These are phyloP conservation scores for Selenia dentaria DNA, from an alignment of 2,888 invertebrate species.

Conservation along the genomic window DNA sequence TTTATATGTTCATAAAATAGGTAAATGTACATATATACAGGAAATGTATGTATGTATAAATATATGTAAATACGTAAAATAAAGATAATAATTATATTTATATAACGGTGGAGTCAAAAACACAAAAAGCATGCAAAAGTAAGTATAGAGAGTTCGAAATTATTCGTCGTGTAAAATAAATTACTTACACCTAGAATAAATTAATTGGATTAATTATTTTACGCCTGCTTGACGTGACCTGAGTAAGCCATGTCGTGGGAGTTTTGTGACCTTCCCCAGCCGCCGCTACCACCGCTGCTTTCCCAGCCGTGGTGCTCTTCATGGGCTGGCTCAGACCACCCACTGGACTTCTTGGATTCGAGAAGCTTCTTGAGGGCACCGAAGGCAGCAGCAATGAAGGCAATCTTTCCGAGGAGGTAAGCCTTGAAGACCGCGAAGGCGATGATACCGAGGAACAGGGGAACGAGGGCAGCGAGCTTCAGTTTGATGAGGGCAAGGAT, in stretches of 20 bases:
- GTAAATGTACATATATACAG: too few relatives aligned
- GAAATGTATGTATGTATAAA: too few relatives aligned
- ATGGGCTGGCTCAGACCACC: constrained; percentile 88
- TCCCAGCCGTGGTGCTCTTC: constrained; percentile 83
- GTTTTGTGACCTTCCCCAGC: constrained; percentile 87
- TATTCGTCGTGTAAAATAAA: constrained; percentile 40
- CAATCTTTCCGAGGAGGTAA: constrained; percentile 92
- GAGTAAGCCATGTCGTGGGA: constrained; percentile 89
- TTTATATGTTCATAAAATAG: too few relatives aligned
- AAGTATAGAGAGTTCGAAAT: constrained; percentile 35
- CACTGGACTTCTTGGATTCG: constrained; percentile 89
- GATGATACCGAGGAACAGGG: constrained; percentile 89
- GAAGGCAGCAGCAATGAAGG: constrained; percentile 90
- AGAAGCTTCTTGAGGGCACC: constrained; percentile 88
- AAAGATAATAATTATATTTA: too few relatives aligned
- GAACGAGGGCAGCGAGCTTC: constrained; percentile 90
- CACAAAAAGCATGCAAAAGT: constrained; percentile 16
- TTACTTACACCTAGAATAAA: constrained; percentile 49
- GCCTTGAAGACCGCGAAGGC: constrained; percentile 94
- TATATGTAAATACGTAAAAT: too few relatives aligned
- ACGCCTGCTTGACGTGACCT: constrained; percentile 81
- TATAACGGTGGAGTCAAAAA: constrained; percentile 55
- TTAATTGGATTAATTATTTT: constrained; percentile 46
- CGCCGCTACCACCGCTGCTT: constrained; percentile 65
- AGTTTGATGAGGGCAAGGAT: constrained; percentile 91